phyloP scores from a whole-genome alignment of 1,140 invertebrate genomes.

The Rhysida immarginata region DNA sequence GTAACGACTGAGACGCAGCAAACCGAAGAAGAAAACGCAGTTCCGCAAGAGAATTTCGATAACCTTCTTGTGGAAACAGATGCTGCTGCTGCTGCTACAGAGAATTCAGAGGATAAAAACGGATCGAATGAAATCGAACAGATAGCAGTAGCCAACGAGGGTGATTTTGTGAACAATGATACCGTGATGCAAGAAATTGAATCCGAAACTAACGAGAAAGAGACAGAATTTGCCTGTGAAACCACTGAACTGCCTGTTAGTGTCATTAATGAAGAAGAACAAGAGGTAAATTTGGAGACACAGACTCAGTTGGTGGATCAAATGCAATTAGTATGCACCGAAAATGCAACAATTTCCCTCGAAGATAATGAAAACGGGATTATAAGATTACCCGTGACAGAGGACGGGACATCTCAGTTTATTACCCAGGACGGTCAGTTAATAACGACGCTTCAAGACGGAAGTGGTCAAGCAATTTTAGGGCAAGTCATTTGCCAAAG shows the following conservation, averaged over 20 bases:
- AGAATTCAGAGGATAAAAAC: neutral
- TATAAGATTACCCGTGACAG: neutral
- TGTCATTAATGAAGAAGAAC: neutral
- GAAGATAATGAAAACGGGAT: neutral
- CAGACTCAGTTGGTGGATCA: too few species aligned
- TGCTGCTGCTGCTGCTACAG: neutral
- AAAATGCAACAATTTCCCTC: neutral
- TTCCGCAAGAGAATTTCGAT: neutral
- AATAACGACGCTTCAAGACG: neutral
- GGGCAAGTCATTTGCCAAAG: conserved; percentile 3
- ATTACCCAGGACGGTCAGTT: neutral
- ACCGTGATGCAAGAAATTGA: neutral
- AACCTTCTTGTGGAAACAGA: neutral
- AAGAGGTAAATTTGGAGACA: neutral
- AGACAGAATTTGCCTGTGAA: too few species aligned
- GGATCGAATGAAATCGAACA: neutral
- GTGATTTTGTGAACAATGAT: too few species aligned
- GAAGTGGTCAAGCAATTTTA: neutral
- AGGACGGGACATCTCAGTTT: neutral
- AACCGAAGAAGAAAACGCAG: neutral
- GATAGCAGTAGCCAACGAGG: too few species aligned
- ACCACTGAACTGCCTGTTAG: too few species aligned
- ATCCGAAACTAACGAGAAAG: neutral
- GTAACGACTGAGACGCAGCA: neutral
- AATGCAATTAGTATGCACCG: too few species aligned